These are phyloP conservation scores for Danio choprae DNA, from an alignment of 2,797 vertebrate species.

Conservation along the genomic window DNA sequence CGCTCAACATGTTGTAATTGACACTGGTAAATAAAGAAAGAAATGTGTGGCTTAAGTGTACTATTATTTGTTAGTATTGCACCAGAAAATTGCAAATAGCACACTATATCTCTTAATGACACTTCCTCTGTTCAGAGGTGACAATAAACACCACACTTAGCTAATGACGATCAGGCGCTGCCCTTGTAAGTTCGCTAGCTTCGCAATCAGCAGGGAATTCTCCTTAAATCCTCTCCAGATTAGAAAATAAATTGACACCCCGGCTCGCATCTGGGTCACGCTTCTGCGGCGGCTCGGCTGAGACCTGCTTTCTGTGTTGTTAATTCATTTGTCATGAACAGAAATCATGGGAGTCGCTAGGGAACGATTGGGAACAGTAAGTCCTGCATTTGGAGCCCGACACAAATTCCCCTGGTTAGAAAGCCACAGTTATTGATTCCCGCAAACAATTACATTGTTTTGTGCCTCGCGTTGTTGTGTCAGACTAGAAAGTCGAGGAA, in stretches of 20 bases:
- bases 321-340: constrained; percentile 66
- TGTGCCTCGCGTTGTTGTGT: constrained; percentile 22
- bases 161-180: constrained; percentile 75
- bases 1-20: background rate
- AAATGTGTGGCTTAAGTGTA: constrained; percentile 20
- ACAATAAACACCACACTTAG: constrained; percentile 70
- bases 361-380: constrained; percentile 53
- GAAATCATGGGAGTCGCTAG: constrained; percentile 52
- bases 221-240: constrained; percentile 75
- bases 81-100: constrained; percentile 35
- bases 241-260: constrained; percentile 79
- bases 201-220: constrained; percentile 74
- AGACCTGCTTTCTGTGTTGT: constrained; percentile 71
- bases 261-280: constrained; percentile 77
- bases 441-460: constrained; percentile 52
- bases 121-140: constrained; percentile 59
- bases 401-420: constrained; percentile 44
- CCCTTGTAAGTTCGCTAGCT: constrained; percentile 67
- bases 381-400: constrained; percentile 53
- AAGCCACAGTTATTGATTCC: constrained; percentile 54
- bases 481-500: constrained; percentile 35
- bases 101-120: constrained; percentile 39
- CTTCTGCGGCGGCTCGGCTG: constrained; percentile 65
- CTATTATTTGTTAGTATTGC: constrained; percentile 27
- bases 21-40: constrained; percentile 17